Evolutionary conservation across 35 echinoderm and acorn worm genomes (phyloP).

Genomic region (Heliocidaris erythrogramma): DNA sequence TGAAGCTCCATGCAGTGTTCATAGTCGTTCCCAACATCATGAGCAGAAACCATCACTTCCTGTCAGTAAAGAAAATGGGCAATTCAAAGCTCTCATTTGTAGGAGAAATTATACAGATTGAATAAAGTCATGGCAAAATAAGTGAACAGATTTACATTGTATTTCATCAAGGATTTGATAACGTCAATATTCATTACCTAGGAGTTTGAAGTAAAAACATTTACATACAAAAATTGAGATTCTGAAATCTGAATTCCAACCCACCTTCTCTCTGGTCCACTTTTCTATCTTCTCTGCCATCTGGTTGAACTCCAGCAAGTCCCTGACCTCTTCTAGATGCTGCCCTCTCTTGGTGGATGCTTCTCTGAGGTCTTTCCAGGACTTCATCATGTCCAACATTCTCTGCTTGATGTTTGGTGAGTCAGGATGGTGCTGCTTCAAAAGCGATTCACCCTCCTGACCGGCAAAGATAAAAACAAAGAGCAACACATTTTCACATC

Average conservation of each 20-base stretch:
- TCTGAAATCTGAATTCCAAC: neutral
- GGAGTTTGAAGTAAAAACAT: neutral
- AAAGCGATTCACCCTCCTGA: conserved; percentile 65
- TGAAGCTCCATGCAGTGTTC: conserved; percentile 88
- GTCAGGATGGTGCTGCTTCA: conserved; percentile 58
- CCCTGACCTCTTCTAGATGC: conserved; percentile 78
- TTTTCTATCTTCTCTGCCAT: conserved; percentile 79
- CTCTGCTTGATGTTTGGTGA: conserved; percentile 55
- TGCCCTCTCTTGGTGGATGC: conserved; percentile 72
- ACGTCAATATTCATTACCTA: too few relatives aligned
- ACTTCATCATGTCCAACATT: conserved; percentile 54
- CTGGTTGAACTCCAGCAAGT: conserved; percentile 83
- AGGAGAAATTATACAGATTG: neutral
- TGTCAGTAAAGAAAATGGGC: conserved; percentile 31
- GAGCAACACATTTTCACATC: too few relatives aligned
- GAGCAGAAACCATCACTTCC: conserved; percentile 84
- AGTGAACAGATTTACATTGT: neutral
- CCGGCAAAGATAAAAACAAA: neutral
- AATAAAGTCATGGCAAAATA: neutral
- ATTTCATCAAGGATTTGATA: neutral
- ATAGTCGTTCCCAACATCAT: conserved; percentile 87
- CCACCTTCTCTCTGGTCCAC: conserved; percentile 92
- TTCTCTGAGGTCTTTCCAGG: conserved; percentile 72
- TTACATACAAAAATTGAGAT: neutral
- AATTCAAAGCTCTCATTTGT: neutral